Evolutionary conservation across 2,888 invertebrate species (phyloP), one percentile per base, ranked within the genome.

Genomic region (Leptinotarsa haldemani): DNA sequence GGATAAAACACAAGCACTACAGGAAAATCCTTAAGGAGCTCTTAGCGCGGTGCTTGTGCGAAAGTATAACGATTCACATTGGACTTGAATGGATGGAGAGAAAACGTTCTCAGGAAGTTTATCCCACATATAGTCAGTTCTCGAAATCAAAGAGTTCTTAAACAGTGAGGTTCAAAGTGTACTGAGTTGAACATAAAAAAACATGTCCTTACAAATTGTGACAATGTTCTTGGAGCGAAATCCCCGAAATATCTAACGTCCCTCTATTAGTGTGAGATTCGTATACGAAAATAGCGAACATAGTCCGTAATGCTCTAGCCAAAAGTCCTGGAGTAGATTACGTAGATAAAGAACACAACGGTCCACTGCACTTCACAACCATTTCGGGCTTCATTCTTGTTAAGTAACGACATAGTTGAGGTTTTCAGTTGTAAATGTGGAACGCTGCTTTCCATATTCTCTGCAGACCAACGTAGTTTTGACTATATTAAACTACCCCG

Each of bases 391-490:
- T 85, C 85, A 85, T 85, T 85, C 84, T 85, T 83, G 84, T 83
- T 85, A 85, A 85, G 86, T 85, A 86, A 86, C 85, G 85, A 85
- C 84, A 85, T 86, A 85, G 85, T 85, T 86, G 86, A 85, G 86
- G 85, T 86, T 85, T 84, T 81, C 82, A 81, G 83, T 84, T 84
- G 85, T 84, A 85, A 85, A 85, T 85, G 85, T 84, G 80, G 80
- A 84, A 80, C 83, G 80, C 79, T 80, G 82, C 71, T 74, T 69
- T 56, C 68, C 72, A 69, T 75, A 71, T 77, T 69, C 67, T 25
- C 74, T 63, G 65, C 58, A 52, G 56, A 71, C 73, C 65, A 66
- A 70, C 64, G 74, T 67, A 72, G 68, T 74, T 71, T 69, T 71
- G 67, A 66, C 70, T 69, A 50, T 48, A 69, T 58, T 65, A 68